phyloP scores from a whole-genome alignment of 2,888 invertebrate genomes.

The Hypomecis punctinalis region DNA sequence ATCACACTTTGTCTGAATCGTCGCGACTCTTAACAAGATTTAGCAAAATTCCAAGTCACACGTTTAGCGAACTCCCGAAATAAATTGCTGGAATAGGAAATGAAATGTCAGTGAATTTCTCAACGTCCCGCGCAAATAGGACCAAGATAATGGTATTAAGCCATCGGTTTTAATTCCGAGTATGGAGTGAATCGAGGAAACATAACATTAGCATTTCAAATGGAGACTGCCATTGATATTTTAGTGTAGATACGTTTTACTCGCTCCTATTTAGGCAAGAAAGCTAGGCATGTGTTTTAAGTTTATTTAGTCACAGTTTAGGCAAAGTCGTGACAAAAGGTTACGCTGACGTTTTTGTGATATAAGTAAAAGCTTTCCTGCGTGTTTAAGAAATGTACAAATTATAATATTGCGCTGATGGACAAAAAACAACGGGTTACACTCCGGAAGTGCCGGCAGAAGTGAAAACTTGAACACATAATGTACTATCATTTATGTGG shows the following conservation, averaged over 20 bases:
- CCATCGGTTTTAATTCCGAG: constrained; percentile 57
- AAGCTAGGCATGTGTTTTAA: too few species aligned
- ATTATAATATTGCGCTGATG: too few species aligned
- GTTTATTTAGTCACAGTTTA: too few species aligned
- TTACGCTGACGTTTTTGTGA: too few species aligned
- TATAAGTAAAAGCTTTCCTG: too few species aligned
- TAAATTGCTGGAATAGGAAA: constrained; percentile 46
- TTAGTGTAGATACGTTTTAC: constrained; percentile 37
- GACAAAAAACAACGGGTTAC: too few species aligned
- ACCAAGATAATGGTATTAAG: constrained; percentile 56
- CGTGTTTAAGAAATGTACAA: too few species aligned
- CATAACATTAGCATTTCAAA: constrained; percentile 64
- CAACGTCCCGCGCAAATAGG: constrained; percentile 44
- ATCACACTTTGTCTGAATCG: constrained; percentile 30
- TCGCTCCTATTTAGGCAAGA: neutral
- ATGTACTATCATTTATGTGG: too few species aligned
- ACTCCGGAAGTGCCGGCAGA: too few species aligned
- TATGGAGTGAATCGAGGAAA: constrained; percentile 55
- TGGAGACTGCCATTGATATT: constrained; percentile 27
- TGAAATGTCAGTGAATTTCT: constrained; percentile 45
- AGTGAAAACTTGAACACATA: too few species aligned
- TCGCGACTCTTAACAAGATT: constrained; percentile 36
- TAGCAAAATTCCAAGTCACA: constrained; percentile 40
- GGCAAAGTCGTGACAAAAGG: too few species aligned
- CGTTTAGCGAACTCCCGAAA: constrained; percentile 35